Evolutionary conservation across 1,140 invertebrate species (phyloP), one percentile per base, ranked within the genome.

Genomic region (Drosophila nebulosa): DNA sequence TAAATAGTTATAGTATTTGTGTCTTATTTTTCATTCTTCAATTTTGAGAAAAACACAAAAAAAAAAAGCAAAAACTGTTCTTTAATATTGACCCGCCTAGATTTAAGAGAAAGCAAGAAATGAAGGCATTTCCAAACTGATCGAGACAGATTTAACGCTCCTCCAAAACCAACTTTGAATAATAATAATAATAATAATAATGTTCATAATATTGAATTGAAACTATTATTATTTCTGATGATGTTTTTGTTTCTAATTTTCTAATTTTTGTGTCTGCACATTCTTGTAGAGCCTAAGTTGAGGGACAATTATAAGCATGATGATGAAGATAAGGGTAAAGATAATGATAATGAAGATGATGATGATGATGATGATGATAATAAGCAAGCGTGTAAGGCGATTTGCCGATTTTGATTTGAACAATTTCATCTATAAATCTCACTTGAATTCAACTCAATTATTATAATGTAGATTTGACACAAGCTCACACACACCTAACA

Each of bases 271-370:
- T 46, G 39, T 46, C 27, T 55, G 52, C 26, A 55, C 52, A 55
- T 55, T 55, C 52, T 46, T 55, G 52, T 55, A 55, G 52, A 55
- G 52, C 16, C 30, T 55, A 55, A 55, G 52, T 55, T 55, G 51
- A 30, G 30, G 52, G 30, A 55, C 52, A n/a, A n/a, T 55, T 55
- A 55, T 55, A 55, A 32, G 30, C 30, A 30, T 30, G 52, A 26
- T 55, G 52, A 55, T 55, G 30, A 55, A 26, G 26, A 55, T 55
- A 12, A 30, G 9, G 5, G 16, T 53, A 9, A 14, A n/a, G 51
- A 16, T 18, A 14, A 53, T 2, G 12, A 52, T 14, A 14, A 27
- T 6, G 14, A 53, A 53, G 16, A 7, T 18, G 2, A 42, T 35
- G 3, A 12, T 16, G 14, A 18, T 18, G 14, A 36, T 36, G n/a